phyloP scores from a whole-genome alignment of 2,113 vertebrate species.

The Cisticola juncidis region DNA sequence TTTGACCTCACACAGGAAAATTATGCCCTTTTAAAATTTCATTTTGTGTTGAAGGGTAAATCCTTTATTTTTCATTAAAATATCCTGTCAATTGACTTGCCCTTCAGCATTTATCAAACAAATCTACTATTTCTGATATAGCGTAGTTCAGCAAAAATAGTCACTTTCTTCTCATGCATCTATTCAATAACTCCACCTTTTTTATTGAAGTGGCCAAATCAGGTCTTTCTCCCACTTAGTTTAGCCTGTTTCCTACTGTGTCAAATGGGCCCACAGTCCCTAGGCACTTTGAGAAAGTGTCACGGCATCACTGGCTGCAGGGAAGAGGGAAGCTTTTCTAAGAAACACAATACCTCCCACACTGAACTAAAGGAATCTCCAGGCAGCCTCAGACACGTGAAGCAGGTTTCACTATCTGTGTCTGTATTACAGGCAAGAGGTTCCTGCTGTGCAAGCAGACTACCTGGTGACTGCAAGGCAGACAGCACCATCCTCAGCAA shows the following conservation, averaged over 20 bases:
- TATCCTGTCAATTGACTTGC: not conserved
- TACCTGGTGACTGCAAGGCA: not conserved
- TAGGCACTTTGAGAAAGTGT: accelerated
- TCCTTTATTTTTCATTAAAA: not conserved
- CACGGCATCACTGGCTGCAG: not conserved
- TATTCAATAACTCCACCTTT: not conserved
- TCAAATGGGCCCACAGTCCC: not conserved
- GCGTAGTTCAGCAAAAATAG: not conserved
- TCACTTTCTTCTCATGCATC: not conserved
- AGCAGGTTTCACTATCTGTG: not conserved
- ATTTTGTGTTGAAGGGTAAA: not conserved
- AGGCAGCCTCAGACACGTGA: not conserved
- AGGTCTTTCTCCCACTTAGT: not conserved
- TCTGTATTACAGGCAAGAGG: not conserved
- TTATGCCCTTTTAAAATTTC: not conserved
- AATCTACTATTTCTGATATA: not conserved
- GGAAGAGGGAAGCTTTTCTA: not conserved
- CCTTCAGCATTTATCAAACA: not conserved
- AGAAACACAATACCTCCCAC: not conserved
- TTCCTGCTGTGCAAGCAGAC: not conserved
- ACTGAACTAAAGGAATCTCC: not conserved
- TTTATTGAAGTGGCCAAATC: not conserved
- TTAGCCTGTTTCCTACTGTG: not conserved
- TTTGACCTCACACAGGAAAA: not conserved
- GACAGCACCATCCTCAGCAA: not conserved